Evolutionary conservation across 2,888 invertebrate genomes (phyloP).

Genomic region (Carcina quercana): DNA sequence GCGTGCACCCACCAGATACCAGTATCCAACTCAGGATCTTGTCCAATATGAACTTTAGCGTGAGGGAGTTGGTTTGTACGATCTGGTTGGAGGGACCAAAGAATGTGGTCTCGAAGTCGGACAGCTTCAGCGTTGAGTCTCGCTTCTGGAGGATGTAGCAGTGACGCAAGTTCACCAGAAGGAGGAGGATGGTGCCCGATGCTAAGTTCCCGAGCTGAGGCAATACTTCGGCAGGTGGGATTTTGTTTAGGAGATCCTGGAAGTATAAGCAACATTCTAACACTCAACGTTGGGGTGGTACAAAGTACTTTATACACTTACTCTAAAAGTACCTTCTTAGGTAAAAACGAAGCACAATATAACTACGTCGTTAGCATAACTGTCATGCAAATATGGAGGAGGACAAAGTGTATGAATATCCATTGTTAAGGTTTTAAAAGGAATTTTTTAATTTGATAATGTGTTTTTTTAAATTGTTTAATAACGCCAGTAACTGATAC

Average conservation of each 20-base stretch:
- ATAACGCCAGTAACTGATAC: too few relatives aligned
- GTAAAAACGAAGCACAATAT: too few relatives aligned
- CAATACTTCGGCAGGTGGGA: slow-evolving; percentile 80
- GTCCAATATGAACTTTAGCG: slow-evolving; percentile 81
- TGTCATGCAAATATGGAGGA: too few relatives aligned
- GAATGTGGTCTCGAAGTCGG: slow-evolving; percentile 59
- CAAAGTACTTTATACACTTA: too few relatives aligned
- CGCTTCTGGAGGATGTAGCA: slow-evolving; percentile 76
- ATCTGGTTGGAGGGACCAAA: slow-evolving; percentile 60
- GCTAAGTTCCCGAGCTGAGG: slow-evolving; percentile 86
- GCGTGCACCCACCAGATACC: slow-evolving; percentile 85
- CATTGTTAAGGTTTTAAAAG: too few relatives aligned
- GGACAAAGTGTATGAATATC: too few relatives aligned
- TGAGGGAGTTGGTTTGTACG: slow-evolving; percentile 77
- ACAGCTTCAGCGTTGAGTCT: slow-evolving; percentile 45
- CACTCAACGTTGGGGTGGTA: too few relatives aligned
- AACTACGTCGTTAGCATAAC: too few relatives aligned
- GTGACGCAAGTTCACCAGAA: slow-evolving; percentile 84
- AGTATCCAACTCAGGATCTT: slow-evolving; percentile 89
- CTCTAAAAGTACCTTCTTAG: too few relatives aligned
- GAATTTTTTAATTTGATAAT: too few relatives aligned
- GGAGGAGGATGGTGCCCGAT: slow-evolving; percentile 85
- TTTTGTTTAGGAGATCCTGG: slow-evolving; percentile 81
- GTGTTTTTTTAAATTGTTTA: too few relatives aligned
- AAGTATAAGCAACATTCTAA: too few relatives aligned